Evolutionary conservation across 2,888 invertebrate genomes (phyloP), one percentile per base, ranked within the genome.

Genomic region (Operophtera brumata): DNA sequence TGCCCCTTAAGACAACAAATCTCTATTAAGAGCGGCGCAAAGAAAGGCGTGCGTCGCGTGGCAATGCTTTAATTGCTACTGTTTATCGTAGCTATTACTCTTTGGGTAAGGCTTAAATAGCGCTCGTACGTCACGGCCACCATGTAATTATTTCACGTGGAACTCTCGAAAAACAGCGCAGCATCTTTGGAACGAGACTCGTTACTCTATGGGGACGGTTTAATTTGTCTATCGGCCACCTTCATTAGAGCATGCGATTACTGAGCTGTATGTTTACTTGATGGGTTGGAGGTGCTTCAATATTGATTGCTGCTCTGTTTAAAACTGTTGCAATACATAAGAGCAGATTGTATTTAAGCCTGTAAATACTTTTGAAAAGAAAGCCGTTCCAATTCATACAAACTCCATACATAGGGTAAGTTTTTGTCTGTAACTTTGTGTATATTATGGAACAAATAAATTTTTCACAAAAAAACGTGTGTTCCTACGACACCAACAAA

Each of bases 1-100:
- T 48, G 49, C 44, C 49, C 30, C 56, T 49, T 48, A 52, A 50
- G 57, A 54, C 60, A 59, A 86, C 86, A 85, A 87, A 86, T 87
- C 83, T 83, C 80, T 79, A 86, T 88, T 86, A 86, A 66, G 54
- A 65, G 74, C 49, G 77, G 82, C 75, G 81, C 80, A 86, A 87
- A 86, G 87, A 88, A 86, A 86, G 72, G 83, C 85, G 87, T 86
- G 86, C 84, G 87, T 86, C 88, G 88, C 80, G 77, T 86, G 74
- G 86, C 86, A 84, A 88, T 87, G 86, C 81, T 88, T 89, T 88
- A 88, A 89, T 89, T 89, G 87, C 80, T 75, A 71, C 79, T 86
- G 84, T 88, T 89, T 89, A 89, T 88, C 85, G 84, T 80, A 62
- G 69, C 80, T 76, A 89, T 89, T 86, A 82, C 80, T 89, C 89